A percentile compares a stretch with the other conserved stretches of the same genome.
phyloP scores from a whole-genome alignment of 2,888 invertebrate genomes.

The Baccha elongata region DNA sequence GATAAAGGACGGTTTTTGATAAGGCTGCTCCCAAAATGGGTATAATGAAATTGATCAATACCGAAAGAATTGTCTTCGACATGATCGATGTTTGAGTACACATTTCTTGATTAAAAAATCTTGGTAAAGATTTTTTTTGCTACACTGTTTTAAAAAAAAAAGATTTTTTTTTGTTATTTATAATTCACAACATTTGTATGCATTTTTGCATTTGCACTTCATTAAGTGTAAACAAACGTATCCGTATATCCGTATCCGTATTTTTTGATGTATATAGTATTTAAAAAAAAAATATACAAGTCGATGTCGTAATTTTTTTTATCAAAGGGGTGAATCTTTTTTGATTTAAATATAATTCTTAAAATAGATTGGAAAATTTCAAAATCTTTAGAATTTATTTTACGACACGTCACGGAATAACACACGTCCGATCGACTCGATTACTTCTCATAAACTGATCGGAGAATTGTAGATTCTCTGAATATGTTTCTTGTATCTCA shows the following conservation, averaged over 20 bases:
- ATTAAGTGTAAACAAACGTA: conserved; percentile 24
- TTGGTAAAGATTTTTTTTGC: conserved; percentile 54
- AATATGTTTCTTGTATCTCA: conserved; percentile 69
- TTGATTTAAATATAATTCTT: conserved; percentile 53
- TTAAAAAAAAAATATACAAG: conserved; percentile 12
- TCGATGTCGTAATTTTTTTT: conserved; percentile 57
- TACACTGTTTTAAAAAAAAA: conserved; percentile 32
- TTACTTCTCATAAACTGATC: conserved; percentile 81
- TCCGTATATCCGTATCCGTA: conserved; percentile 51
- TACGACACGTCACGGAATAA: conserved; percentile 71
- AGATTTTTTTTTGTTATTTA: conserved; percentile 38
- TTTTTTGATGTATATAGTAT: conserved; percentile 11
- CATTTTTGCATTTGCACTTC: conserved; percentile 52
- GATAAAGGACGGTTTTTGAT: conserved; percentile 84
- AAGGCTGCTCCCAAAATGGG: conserved; percentile 81
- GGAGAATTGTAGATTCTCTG: conserved; percentile 61
- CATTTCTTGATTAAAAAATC: conserved; percentile 62
- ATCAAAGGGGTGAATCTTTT: conserved; percentile 62
- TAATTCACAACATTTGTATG: conserved; percentile 65
- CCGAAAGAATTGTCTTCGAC: conserved; percentile 78
- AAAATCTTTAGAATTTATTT: conserved; percentile 43
- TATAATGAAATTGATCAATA: conserved; percentile 80
- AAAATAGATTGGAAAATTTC: conserved; percentile 66
- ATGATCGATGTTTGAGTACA: conserved; percentile 76
- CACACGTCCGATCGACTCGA: conserved; percentile 78